Evolutionary conservation across 2,888 invertebrate species (phyloP).

Genomic region (Diadromus collaris): DNA sequence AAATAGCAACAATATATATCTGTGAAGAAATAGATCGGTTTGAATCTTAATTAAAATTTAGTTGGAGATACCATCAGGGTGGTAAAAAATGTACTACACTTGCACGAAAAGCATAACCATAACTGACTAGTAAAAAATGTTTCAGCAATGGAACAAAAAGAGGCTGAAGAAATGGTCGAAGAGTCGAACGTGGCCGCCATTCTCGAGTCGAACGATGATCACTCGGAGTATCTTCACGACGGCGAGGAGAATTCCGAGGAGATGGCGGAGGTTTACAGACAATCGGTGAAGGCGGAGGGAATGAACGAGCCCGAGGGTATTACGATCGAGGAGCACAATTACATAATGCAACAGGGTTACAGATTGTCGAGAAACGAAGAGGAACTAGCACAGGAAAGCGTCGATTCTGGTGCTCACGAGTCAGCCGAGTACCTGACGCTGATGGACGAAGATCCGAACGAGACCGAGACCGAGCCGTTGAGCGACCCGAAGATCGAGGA

Average conservation of each 20-base stretch:
- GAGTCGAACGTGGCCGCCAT: conserved; percentile 23
- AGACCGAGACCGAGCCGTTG: conserved; percentile 17
- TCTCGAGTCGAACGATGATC: conserved; percentile 35
- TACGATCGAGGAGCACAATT: conserved; percentile 71
- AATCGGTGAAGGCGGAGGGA: conserved; percentile 49
- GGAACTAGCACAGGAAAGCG: conserved; percentile 57
- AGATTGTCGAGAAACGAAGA: conserved; percentile 61
- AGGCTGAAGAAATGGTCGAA: conserved; percentile 17
- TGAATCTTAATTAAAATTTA: neutral
- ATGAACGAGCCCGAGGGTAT: conserved; percentile 62
- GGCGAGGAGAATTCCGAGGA: conserved; percentile 40
- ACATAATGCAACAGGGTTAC: conserved; percentile 70
- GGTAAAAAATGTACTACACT: too few relatives aligned
- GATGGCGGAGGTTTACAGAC: conserved; percentile 43
- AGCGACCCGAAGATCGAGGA: conserved; percentile 43
- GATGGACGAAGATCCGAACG: conserved; percentile 56
- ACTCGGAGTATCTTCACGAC: conserved; percentile 44
- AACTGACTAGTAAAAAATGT: neutral
- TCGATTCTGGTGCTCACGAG: conserved; percentile 57
- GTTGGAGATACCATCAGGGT: neutral
- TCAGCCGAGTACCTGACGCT: conserved; percentile 58
- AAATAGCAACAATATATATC: neutral
- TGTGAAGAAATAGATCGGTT: neutral
- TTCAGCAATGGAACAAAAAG: conserved; percentile 25
- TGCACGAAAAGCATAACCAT: neutral